Percentiles rank a stretch among this genome's conserved stretches.
phyloP scores from a whole-genome alignment of 2,888 invertebrate genomes.

The Noctua comes region DNA sequence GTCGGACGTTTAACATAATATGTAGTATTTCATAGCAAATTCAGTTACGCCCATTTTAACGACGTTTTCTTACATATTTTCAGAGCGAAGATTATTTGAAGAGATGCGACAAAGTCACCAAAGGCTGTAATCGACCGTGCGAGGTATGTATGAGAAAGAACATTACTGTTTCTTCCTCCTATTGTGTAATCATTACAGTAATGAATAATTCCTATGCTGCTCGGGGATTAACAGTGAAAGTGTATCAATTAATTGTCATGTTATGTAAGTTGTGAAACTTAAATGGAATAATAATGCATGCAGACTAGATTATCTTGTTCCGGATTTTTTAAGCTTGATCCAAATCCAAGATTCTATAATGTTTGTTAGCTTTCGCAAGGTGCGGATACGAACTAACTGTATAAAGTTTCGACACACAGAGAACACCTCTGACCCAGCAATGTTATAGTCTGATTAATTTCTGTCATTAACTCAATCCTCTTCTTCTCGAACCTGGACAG shows the following conservation, averaged over 20 bases:
- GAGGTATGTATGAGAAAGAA: constrained; percentile 76
- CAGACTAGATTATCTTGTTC: not conserved
- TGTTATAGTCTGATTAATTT: not conserved
- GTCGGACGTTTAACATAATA: no score
- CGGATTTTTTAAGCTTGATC: not conserved
- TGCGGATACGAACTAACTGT: not conserved
- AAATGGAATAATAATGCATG: constrained; percentile 9
- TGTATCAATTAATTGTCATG: constrained; percentile 34
- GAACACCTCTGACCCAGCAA: not conserved
- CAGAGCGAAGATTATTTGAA: constrained; percentile 85
- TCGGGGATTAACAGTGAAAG: constrained; percentile 50
- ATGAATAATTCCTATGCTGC: constrained; percentile 29
- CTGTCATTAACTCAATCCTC: not conserved
- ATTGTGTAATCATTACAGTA: constrained; percentile 14
- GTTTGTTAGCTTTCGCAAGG: not conserved
- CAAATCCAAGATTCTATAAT: not conserved
- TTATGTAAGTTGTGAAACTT: not conserved
- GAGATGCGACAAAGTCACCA: constrained; percentile 76
- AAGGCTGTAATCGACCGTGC: constrained; percentile 77
- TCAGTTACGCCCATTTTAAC: not conserved
- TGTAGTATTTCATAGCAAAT: not conserved
- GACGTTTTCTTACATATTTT: constrained; percentile 62
- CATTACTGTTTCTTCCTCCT: constrained; percentile 1
- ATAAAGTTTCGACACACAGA: not conserved
- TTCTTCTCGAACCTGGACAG: no score